phyloP scores from a whole-genome alignment of 2,797 vertebrate genomes.

The Malacoctenus gilli region DNA sequence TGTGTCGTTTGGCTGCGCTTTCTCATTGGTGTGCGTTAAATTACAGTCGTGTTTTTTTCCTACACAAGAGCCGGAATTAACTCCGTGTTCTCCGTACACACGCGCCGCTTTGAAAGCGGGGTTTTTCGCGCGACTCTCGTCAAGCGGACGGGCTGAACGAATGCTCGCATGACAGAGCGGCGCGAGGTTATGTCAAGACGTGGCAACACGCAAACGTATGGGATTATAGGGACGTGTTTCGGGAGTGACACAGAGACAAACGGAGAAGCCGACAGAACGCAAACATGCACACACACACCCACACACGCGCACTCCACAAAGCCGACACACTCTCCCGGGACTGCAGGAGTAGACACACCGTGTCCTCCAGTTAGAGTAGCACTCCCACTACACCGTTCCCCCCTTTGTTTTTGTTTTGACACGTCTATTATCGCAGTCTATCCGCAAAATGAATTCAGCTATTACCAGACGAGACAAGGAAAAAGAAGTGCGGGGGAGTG shows the following conservation, averaged over 20 bases:
- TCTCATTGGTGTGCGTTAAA: no score
- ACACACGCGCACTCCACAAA: conserved; percentile 6
- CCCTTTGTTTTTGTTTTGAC: conserved; percentile 49
- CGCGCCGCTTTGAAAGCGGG: no score
- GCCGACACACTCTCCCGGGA: conserved; percentile 24
- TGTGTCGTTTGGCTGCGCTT: no score
- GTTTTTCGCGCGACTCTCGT: no score
- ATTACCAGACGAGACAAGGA: conserved; percentile 43
- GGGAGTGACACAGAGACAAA: conserved; percentile 8
- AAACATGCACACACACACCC: neutral
- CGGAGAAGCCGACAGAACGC: conserved; percentile 2
- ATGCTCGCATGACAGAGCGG: no score
- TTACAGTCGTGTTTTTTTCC: no score
- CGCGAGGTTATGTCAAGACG: neutral
- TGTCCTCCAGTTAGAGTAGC: conserved; percentile 39
- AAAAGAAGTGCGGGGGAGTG: conserved; percentile 2
- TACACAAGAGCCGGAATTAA: no score
- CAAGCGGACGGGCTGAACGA: no score
- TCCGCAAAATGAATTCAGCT: conserved; percentile 50
- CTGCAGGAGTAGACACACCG: neutral
- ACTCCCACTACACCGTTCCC: conserved; percentile 7
- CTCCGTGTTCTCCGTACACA: no score
- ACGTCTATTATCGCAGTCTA: conserved; percentile 38
- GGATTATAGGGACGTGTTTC: conserved; percentile 2
- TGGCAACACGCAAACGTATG: neutral